A percentile compares a stretch with the other conserved stretches of the same genome.
phyloP scores from a whole-genome alignment of 2,888 invertebrate genomes.

The Tinea pellionella region DNA sequence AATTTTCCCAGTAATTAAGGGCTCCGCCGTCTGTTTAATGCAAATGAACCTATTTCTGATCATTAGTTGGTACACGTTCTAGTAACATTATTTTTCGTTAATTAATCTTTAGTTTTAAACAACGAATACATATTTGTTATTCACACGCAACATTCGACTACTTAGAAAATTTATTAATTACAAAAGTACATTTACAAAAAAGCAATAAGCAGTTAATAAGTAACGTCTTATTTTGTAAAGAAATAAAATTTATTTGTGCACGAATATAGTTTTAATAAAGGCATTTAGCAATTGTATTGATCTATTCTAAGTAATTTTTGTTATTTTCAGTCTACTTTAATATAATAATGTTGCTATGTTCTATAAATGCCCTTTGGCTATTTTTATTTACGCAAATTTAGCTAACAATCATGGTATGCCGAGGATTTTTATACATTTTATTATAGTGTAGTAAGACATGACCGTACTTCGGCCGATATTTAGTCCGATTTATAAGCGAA shows the following conservation, averaged over 20 bases:
- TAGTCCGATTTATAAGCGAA: too few relatives aligned
- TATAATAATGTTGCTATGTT: too few relatives aligned
- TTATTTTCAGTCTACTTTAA: too few relatives aligned
- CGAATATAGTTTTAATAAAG: too few relatives aligned
- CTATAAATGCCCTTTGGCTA: too few relatives aligned
- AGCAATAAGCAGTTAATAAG: background rate
- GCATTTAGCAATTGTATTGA: too few relatives aligned
- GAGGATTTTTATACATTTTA: too few relatives aligned
- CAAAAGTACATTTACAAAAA: background rate
- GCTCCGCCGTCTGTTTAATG: slow-evolving; percentile 57
- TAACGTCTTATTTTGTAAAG: background rate
- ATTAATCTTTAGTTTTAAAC: slow-evolving; percentile 43
- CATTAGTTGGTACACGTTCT: slow-evolving; percentile 62
- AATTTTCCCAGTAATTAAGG: slow-evolving; percentile 66
- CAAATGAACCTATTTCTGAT: slow-evolving; percentile 64
- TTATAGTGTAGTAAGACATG: too few relatives aligned
- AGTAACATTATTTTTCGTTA: slow-evolving; percentile 62
- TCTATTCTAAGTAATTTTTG: too few relatives aligned
- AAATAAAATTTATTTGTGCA: background rate
- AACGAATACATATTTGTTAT: slow-evolving; percentile 41
- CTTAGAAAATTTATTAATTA: background rate
- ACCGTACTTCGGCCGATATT: too few relatives aligned
- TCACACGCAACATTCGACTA: slow-evolving; percentile 33
- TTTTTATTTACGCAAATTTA: too few relatives aligned
- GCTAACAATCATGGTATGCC: too few relatives aligned